phyloP scores from a whole-genome alignment of 30 jellyfish, hydroid and myxozoan genomes.

The Rhopilema esculentum region DNA sequence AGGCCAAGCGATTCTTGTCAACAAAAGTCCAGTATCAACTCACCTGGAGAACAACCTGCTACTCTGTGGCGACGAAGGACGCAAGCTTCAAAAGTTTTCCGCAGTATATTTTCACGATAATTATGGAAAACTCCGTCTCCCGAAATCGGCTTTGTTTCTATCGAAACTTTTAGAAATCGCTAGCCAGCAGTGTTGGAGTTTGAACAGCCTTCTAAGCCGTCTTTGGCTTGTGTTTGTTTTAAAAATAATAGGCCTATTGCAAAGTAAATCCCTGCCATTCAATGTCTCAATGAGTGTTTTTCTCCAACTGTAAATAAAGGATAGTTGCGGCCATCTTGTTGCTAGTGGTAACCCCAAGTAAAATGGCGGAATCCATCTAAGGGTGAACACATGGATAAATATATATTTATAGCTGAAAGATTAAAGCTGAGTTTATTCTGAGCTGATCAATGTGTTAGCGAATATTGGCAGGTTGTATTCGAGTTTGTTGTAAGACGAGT shows the following conservation, averaged over 20 bases:
- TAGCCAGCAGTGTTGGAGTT: neutral
- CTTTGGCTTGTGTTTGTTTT: constrained; percentile 11
- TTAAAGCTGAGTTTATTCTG: neutral
- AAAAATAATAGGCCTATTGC: constrained; percentile 14
- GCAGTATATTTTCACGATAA: neutral
- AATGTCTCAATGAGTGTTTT: constrained; percentile 35
- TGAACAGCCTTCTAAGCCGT: neutral
- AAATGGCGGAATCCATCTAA: neutral
- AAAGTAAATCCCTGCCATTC: constrained; percentile 36
- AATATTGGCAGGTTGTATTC: neutral
- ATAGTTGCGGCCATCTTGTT: constrained; percentile 2
- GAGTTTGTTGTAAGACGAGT: no score
- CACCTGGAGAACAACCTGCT: neutral
- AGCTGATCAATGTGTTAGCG: neutral
- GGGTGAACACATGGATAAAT: neutral
- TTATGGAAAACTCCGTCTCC: no score
- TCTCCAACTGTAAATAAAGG: constrained; percentile 34
- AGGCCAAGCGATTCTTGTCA: neutral
- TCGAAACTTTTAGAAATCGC: neutral
- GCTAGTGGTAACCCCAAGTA: neutral
- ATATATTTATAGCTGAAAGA: neutral
- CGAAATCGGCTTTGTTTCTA: neutral
- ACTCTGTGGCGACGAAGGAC: neutral
- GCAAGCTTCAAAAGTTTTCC: neutral
- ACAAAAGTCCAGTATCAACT: neutral